Base-by-base conservation (phyloP, 2,797 vertebrate genomes). In the Pitangus sulphuratus region DNA sequence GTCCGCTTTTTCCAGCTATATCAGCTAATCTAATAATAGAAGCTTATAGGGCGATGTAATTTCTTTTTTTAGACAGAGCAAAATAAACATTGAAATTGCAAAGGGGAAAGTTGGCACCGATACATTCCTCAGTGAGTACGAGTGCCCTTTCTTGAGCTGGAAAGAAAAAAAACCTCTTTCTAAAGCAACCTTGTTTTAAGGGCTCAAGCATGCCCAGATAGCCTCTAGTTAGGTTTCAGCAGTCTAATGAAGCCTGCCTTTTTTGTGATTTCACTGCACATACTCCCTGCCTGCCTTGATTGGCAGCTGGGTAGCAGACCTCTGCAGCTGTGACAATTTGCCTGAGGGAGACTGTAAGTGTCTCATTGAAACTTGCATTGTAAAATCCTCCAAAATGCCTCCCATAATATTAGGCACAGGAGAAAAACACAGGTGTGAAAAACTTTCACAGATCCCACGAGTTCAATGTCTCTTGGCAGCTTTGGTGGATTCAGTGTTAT, bases 361-460 rank as follows among this genome's bases (percentile, higher is more conserved):
- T 96, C 96, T 97, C 95, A 93, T 95, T 96, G 96, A 96, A 97
- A 96, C 95, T 92, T 91, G 84, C 94, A 90, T 96, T 96, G 95
- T 94, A 95, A 96, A 96, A 96, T 94, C 95, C 87, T 97, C 95
- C 95, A 84, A 94, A 97, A 94, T 95, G 95, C 95, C 94, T 97
- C 96, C 95, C 93, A 92, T 96, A 94, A 95, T 96, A 97, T 94
- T 96, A 96, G 94, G 91, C 96, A 95, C 95, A 91, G 95, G 96
- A 97, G 96, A 93, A 96, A 97, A 96, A 94, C 95, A 96, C 96
- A 97, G 96, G 95, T 97, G 96, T 97, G 96, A 96, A 94, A 95
- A 96, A 96, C 94, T 95, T 96, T 81, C 91, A 91, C 91, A 96
- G 96, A 93, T 97, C 96, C 94, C 94, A 66, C 12, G 96, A 94